phyloP scores from a whole-genome alignment of 2,888 invertebrate genomes.

The Rhogogaster chlorosoma region DNA sequence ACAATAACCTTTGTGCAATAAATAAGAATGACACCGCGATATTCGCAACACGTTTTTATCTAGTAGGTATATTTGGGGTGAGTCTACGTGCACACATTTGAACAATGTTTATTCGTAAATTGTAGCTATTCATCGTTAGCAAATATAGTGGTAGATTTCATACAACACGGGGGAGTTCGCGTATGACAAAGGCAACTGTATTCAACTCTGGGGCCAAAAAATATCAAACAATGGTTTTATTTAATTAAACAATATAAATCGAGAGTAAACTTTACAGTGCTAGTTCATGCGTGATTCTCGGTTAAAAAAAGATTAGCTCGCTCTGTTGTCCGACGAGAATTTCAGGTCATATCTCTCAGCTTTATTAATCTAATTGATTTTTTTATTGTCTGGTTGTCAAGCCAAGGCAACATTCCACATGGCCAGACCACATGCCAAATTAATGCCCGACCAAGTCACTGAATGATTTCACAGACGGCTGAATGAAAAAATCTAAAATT shows the following conservation, averaged over 20 bases:
- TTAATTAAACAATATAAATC: background rate
- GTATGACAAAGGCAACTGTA: background rate
- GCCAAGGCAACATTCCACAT: background rate
- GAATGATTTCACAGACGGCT: no score
- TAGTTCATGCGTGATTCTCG: background rate
- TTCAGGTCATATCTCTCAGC: background rate
- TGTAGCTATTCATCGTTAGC: background rate
- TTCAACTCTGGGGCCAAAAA: background rate
- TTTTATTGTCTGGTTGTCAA: background rate
- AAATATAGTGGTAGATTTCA: background rate
- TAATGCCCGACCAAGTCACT: no score
- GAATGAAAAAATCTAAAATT: no score
- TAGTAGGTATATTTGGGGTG: background rate
- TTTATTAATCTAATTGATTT: constrained; percentile 1
- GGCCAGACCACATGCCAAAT: no score
- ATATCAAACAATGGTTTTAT: background rate
- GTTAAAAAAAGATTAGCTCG: no score
- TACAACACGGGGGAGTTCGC: background rate
- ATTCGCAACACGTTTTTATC: background rate
- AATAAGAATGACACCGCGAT: background rate
- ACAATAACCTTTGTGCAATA: background rate
- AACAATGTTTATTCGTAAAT: constrained; percentile 20
- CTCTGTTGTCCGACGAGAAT: background rate
- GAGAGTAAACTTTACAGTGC: background rate
- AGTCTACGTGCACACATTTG: background rate